These are phyloP conservation scores for Cynopterus sphinx DNA, from an alignment of 2,797 vertebrate species.

Conservation along the genomic window DNA sequence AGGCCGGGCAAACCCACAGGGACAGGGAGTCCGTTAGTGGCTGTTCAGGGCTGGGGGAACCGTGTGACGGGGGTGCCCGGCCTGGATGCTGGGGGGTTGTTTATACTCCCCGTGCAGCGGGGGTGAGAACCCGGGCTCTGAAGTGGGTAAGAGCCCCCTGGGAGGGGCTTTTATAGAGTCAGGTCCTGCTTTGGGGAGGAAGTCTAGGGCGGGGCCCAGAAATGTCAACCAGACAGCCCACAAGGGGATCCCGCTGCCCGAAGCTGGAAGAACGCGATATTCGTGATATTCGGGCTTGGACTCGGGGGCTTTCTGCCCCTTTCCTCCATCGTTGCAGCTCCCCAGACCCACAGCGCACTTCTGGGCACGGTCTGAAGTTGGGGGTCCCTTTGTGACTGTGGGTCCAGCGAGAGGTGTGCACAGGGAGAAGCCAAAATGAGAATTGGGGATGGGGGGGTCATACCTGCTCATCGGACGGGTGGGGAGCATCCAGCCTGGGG, in stretches of 20 bases:
- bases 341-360: accelerated
- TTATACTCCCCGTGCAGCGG: neutral
- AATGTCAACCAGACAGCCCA: accelerated
- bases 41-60: neutral
- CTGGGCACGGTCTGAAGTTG: neutral
- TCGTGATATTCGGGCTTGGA: accelerated
- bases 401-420: accelerated
- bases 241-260: neutral
- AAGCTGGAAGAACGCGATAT: too few species aligned
- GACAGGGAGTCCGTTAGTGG: neutral
- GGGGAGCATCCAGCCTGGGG: neutral
- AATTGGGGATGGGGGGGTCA: neutral
- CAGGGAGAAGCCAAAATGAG: neutral
- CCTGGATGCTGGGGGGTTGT: neutral
- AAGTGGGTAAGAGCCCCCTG: neutral
- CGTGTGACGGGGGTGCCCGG: too few species aligned
- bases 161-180: neutral
- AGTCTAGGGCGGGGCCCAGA: neutral
- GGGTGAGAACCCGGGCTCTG: too few species aligned
- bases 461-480: neutral
- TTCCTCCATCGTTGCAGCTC: accelerated
- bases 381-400: neutral
- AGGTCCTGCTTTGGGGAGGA: neutral
- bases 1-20: neutral
- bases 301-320: accelerated